phyloP scores from a whole-genome alignment of 92 coral and sea anemone genomes.

The Epizoanthus fatuus region DNA sequence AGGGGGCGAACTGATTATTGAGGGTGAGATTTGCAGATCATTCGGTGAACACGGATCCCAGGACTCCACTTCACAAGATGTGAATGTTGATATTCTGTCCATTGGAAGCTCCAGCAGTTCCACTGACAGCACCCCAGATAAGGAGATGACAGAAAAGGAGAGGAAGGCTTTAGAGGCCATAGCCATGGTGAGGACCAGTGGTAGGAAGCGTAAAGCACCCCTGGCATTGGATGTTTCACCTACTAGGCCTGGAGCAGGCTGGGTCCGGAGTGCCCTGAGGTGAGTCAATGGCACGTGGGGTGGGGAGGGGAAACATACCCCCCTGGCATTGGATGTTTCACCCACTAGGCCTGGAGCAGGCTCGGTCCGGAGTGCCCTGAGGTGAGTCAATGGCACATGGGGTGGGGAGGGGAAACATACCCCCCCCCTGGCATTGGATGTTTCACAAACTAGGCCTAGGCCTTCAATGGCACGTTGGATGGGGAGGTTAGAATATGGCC shows the following conservation, averaged over 20 bases:
- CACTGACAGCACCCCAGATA: slow-evolving; percentile 45
- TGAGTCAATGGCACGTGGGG: slow-evolving; percentile 20
- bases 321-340: slow-evolving; percentile 85
- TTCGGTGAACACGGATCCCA: slow-evolving; percentile 15
- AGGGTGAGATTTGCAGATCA: slow-evolving; percentile 31
- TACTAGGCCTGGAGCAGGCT: slow-evolving; percentile 89
- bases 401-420: background rate
- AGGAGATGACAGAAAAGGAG: slow-evolving; percentile 85
- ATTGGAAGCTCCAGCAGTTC: slow-evolving; percentile 63
- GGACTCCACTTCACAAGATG: slow-evolving; percentile 27
- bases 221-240: slow-evolving; percentile 87
- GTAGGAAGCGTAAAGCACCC: slow-evolving; percentile 97
- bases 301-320: slow-evolving; percentile 10
- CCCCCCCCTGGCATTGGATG: slow-evolving; percentile 82
- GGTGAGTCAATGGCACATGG: slow-evolving; percentile 52
- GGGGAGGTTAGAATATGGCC: too few species aligned
- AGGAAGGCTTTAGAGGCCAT: slow-evolving; percentile 85
- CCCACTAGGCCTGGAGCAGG: slow-evolving; percentile 91
- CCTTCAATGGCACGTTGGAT: background rate
- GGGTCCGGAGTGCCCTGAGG: slow-evolving; percentile 98
- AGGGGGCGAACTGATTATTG: slow-evolving; percentile 19
- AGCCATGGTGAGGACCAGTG: slow-evolving; percentile 94
- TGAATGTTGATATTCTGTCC: slow-evolving; percentile 66
- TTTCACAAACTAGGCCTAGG: slow-evolving; percentile 86
- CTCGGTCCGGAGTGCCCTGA: slow-evolving; percentile 96